phyloP scores from a whole-genome alignment of 2,113 vertebrate species.

The Heliornis fulica region DNA sequence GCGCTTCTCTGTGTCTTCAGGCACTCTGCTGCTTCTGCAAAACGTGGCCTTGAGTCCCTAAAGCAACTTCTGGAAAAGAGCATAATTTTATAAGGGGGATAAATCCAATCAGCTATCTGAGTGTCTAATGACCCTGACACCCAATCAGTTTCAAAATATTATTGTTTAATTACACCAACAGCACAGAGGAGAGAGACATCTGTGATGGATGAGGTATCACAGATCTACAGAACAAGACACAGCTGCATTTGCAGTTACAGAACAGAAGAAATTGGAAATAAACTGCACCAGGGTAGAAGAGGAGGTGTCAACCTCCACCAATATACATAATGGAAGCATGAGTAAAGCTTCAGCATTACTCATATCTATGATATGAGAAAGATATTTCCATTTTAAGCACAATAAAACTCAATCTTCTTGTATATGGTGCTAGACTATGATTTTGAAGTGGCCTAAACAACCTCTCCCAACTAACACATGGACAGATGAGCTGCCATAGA shows the following conservation, averaged over 20 bases:
- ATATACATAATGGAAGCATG: background rate
- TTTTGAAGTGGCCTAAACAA: background rate
- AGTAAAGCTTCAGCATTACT: background rate
- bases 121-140: background rate
- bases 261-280: background rate
- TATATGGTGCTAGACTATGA: background rate
- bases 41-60: background rate
- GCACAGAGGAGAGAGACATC: background rate
- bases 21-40: background rate
- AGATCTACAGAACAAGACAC: background rate
- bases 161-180: background rate
- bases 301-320: background rate
- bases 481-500: background rate
- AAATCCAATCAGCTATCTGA: background rate
- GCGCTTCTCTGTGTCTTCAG: background rate
- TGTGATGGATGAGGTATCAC: background rate
- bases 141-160: background rate
- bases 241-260: background rate
- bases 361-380: background rate
- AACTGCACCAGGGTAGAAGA: background rate
- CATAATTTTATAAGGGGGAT: background rate
- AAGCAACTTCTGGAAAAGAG: background rate
- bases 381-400: background rate
- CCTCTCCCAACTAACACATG: background rate
- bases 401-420: background rate